A percentile compares a stretch with the other conserved stretches of the same genome.
Evolutionary conservation across 53 echinoderm and acorn worm species (phyloP).

Genomic region (Stichopus horrens): DNA sequence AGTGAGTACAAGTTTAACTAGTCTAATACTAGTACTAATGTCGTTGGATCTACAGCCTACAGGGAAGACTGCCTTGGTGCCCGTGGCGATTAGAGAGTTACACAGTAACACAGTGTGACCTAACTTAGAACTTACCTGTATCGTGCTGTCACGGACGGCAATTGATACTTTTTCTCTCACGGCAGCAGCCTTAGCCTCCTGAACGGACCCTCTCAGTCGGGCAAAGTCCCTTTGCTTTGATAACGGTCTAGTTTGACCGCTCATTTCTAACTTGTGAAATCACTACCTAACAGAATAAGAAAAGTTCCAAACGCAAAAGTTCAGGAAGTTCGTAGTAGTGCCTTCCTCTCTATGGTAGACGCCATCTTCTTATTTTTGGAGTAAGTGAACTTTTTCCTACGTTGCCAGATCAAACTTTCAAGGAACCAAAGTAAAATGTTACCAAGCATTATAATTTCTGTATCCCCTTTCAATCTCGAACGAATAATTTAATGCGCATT

Average conservation of each 20-base stretch:
- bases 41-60: too few species aligned
- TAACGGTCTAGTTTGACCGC: neutral
- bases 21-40: too few species aligned
- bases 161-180: constrained; percentile 88
- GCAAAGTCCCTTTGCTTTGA: constrained; percentile 39
- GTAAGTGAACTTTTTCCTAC: neutral
- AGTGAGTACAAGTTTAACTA: too few species aligned
- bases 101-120: neutral
- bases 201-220: constrained; percentile 39
- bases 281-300: neutral
- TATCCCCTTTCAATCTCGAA: too few species aligned
- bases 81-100: too few species aligned
- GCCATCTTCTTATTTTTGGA: constrained; percentile 31
- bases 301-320: neutral
- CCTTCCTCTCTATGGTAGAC: constrained; percentile 8
- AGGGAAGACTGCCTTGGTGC: too few species aligned
- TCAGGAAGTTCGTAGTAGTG: constrained; percentile 38
- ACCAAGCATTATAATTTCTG: too few species aligned
- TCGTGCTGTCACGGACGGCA: constrained; percentile 82
- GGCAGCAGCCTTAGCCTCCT: constrained; percentile 53
- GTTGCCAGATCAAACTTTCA: too few species aligned
- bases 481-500: too few species aligned
- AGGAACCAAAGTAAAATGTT: too few species aligned
- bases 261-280: neutral
- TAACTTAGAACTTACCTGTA: constrained; percentile 22